These are phyloP conservation scores for Motacilla alba DNA, from an alignment of 2,113 vertebrate genomes.

Conservation along the genomic window DNA sequence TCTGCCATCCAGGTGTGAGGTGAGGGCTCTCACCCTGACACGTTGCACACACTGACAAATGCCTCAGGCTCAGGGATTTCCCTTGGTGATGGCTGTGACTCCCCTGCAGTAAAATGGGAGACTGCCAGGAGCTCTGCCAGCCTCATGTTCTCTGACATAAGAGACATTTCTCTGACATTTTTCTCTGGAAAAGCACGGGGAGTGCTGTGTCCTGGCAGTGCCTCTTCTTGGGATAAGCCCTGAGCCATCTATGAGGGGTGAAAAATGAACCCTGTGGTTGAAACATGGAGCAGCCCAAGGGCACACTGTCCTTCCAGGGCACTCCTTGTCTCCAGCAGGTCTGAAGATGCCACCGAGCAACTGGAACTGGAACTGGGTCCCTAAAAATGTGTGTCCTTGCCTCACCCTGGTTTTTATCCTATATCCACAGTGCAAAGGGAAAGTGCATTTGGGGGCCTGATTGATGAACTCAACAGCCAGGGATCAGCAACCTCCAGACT, in stretches of 20 bases:
- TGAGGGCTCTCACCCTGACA: background rate
- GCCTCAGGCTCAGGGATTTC: background rate
- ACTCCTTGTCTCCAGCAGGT: background rate
- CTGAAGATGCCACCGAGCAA: background rate
- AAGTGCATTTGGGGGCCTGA: background rate
- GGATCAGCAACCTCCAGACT: background rate
- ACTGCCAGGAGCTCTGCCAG: background rate
- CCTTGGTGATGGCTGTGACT: background rate
- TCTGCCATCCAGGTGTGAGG: background rate
- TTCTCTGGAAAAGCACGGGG: background rate
- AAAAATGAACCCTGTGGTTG: accelerated
- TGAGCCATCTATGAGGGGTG: background rate
- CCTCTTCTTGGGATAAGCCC: background rate
- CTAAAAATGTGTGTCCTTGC: background rate
- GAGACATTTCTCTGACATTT: background rate
- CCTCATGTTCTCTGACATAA: background rate
- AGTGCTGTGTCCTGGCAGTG: background rate
- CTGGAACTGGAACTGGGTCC: background rate
- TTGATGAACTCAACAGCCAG: background rate
- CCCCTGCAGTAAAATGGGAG: background rate
- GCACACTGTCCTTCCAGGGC: background rate
- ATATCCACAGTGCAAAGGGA: background rate
- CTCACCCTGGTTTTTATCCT: background rate
- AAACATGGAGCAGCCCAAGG: background rate
- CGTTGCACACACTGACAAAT: background rate